Evolutionary conservation across 1,140 invertebrate species (phyloP).

Genomic region (Dendroctonus valens): DNA sequence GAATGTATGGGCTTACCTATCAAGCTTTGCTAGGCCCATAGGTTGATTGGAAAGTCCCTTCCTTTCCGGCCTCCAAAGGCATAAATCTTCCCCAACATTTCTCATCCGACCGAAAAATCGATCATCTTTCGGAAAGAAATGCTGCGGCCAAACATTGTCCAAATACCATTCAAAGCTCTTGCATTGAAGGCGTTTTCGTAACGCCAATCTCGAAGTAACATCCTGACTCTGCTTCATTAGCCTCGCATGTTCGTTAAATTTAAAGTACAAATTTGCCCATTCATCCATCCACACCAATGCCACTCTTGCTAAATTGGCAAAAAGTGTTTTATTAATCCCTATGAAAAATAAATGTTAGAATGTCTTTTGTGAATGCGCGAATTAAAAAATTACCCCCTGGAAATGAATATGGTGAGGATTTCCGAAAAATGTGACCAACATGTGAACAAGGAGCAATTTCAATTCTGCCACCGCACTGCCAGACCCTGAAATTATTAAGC

Average conservation of each 20-base stretch:
- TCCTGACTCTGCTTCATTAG: conserved; percentile 63
- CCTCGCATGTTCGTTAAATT: conserved; percentile 62
- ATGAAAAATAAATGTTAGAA: conserved; percentile 1
- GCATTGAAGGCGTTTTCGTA: conserved; percentile 70
- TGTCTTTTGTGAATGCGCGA: background rate
- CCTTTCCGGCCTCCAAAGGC: conserved; percentile 60
- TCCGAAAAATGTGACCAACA: conserved; percentile 97
- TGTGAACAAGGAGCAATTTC: conserved; percentile 96
- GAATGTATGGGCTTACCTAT: too few relatives aligned
- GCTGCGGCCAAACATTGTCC: conserved; percentile 85
- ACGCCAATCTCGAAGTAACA: conserved; percentile 53
- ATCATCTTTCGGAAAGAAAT: conserved; percentile 83
- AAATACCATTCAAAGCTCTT: conserved; percentile 94
- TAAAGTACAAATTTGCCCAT: conserved; percentile 89
- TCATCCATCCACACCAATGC: conserved; percentile 94
- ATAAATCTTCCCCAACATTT: conserved; percentile 55
- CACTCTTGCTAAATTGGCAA: conserved; percentile 84
- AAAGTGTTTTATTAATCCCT: conserved; percentile 76
- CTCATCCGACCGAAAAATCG: conserved; percentile 78
- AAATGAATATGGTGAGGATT: conserved; percentile 90
- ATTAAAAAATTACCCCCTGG: conserved; percentile 63
- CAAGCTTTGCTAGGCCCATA: conserved; percentile 62
- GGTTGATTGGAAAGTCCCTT: conserved; percentile 60
- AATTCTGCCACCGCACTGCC: conserved; percentile 95
- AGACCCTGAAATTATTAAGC: conserved; percentile 55